Evolutionary conservation across 2,888 invertebrate species (phyloP).

Genomic region (Margaritifera margaritifera): DNA sequence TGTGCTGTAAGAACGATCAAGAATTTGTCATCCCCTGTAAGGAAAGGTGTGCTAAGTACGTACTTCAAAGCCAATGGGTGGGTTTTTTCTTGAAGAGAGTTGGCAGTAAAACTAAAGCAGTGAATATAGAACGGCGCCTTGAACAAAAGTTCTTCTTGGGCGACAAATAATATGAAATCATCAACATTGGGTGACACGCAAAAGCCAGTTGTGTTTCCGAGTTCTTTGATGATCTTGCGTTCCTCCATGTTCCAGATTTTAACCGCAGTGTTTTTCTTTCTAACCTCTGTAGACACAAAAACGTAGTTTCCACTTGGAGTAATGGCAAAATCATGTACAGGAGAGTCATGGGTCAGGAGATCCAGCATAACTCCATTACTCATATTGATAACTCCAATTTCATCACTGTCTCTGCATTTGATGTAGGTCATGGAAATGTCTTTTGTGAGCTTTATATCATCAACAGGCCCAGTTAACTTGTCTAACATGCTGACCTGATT

Average conservation of each 20-base stretch:
- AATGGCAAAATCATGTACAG: slow-evolving; percentile 59
- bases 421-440: slow-evolving; percentile 61
- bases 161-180: slow-evolving; percentile 54
- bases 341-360: slow-evolving; percentile 67
- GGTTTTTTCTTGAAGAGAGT: slow-evolving; percentile 46
- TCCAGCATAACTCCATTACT: slow-evolving; percentile 65
- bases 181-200: slow-evolving; percentile 50
- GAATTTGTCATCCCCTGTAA: slow-evolving; percentile 64
- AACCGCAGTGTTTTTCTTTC: slow-evolving; percentile 50
- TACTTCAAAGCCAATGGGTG: slow-evolving; percentile 52
- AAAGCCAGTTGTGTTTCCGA: slow-evolving; percentile 61
- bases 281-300: slow-evolving; percentile 56
- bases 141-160: slow-evolving; percentile 50
- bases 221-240: slow-evolving; percentile 64
- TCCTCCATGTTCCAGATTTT: slow-evolving; percentile 68
- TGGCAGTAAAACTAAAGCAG: slow-evolving; percentile 49
- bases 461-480: slow-evolving; percentile 64
- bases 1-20: slow-evolving; percentile 66
- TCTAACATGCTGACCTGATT: slow-evolving; percentile 63
- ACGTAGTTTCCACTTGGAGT: slow-evolving; percentile 64
- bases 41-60: slow-evolving; percentile 60
- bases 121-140: slow-evolving; percentile 60
- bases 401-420: slow-evolving; percentile 64
- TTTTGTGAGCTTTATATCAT: slow-evolving; percentile 53
- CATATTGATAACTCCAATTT: slow-evolving; percentile 70